phyloP scores from a whole-genome alignment of 2,888 invertebrate species.

The Agrochola circellaris region DNA sequence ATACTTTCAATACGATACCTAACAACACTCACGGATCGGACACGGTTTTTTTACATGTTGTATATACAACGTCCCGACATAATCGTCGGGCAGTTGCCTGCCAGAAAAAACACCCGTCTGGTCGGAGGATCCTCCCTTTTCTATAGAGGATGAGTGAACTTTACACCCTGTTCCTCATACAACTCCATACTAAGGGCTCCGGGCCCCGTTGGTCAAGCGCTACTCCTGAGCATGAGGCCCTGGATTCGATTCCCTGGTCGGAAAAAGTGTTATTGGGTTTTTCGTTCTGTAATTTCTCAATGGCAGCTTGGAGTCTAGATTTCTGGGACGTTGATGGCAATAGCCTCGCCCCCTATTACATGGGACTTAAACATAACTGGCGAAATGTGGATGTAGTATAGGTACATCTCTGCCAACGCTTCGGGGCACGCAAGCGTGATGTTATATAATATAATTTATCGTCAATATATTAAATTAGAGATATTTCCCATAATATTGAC shows the following conservation, averaged over 20 bases:
- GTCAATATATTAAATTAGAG: constrained; percentile 11
- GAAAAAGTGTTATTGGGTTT: neutral
- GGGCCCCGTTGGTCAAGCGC: too few species aligned
- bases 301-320: neutral
- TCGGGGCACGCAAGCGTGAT: neutral
- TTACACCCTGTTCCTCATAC: too few species aligned
- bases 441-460: constrained; percentile 3
- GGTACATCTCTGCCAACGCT: rapidly evolving
- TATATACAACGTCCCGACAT: too few species aligned
- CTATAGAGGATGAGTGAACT: too few species aligned
- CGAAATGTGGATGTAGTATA: neutral
- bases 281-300: neutral
- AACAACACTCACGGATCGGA: too few species aligned
- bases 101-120: too few species aligned
- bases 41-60: too few species aligned
- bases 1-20: too few species aligned
- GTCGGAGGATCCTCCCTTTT: too few species aligned
- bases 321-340: neutral
- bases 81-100: too few species aligned
- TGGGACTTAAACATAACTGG: neutral
- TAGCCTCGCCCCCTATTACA: neutral
- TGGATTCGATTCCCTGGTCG: neutral
- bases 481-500: constrained; percentile 52
- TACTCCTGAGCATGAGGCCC: too few species aligned
- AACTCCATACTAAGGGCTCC: too few species aligned